Percentiles rank a stretch among this genome's conserved stretches.
Conservation (phyloP, 2,888 invertebrate species). For the Merodon equestris region DNA sequence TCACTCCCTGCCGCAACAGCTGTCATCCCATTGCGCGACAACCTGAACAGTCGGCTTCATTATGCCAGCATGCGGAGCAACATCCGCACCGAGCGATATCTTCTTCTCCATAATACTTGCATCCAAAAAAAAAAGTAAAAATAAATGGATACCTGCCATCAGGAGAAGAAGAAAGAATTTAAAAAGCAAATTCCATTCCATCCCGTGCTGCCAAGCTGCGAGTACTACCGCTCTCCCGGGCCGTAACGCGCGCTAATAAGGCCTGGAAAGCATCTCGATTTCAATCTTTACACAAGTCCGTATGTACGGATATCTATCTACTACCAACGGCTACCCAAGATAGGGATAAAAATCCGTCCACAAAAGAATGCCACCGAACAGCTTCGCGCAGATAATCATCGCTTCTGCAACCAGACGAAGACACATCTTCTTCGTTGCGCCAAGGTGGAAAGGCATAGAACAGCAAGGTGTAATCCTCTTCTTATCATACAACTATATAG, state of each 20-base stretch:
- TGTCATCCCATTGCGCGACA: constrained; percentile 34
- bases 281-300: constrained; percentile 47
- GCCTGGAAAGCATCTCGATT: constrained; percentile 65
- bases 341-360: constrained; percentile 62
- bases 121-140: constrained; percentile 25
- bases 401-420: constrained; percentile 29
- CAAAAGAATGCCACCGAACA: constrained; percentile 67
- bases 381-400: constrained; percentile 64
- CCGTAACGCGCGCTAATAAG: constrained; percentile 49
- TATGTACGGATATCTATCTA: constrained; percentile 1
- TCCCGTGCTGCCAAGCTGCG: too few species aligned
- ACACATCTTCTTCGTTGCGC: constrained; percentile 34
- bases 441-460: constrained; percentile 3
- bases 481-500: constrained; percentile 1
- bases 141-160: constrained; percentile 28
- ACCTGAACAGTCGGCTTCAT: constrained; percentile 4
- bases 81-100: constrained; percentile 24
- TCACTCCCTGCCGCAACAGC: constrained; percentile 1
- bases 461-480: background rate
- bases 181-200: constrained; percentile 63
- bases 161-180: constrained; percentile 30
- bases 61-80: constrained; percentile 9
- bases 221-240: constrained; percentile 35
- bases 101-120: constrained; percentile 44
- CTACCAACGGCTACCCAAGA: constrained; percentile 16